Base-by-base conservation (phyloP, 2,888 invertebrate species). In the Heliconius hortense region DNA sequence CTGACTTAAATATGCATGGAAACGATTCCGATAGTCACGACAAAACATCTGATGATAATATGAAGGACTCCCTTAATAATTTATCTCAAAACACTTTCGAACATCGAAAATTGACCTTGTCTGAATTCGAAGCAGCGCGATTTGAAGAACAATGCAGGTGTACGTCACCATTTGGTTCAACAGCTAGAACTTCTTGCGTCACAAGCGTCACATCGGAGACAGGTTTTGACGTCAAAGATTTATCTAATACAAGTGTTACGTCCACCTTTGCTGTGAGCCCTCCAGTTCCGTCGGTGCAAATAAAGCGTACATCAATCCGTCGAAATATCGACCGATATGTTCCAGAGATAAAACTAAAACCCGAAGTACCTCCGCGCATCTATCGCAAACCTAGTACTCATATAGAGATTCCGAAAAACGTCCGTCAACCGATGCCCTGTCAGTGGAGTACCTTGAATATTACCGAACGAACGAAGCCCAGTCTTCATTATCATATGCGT, bases 111-210 rank as follows among this genome's bases (percentile, higher is more conserved):
- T 84, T 95, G 66, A 95, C 95, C 0, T 83, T 95, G 68, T 95
- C 95, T 15, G 95, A 95, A 86, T 94, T 95, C 70, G 95, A 95
- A 82, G 94, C 94, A 7, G 94, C 94, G 56, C 95, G 95, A 77
- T 96, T 95, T 83, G 96, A 96, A 86, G 95, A 95, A 76, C 96
- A 96, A 82, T 96, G 96, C 85, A 94, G 95, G 77, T 96, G 96
- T 84, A 96, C 96, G 1, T 96, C 96, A 1, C 96, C 96, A 0
- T 96, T 96, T 83, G 96, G 95, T 21, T 96, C 96, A 3, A 96
- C 96, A 0, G 96, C 96, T 1, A 91, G 96, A 78, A 96, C 96
- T 43, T 96, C 96, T 4, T 95, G 95, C 80, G 95, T 94, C 72
- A 93, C 94, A 10, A 95, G 95, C 79, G 94, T 94, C 7, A 95